phyloP scores from a whole-genome alignment of 2,888 invertebrate species.

The Cryptocephalus moraei region DNA sequence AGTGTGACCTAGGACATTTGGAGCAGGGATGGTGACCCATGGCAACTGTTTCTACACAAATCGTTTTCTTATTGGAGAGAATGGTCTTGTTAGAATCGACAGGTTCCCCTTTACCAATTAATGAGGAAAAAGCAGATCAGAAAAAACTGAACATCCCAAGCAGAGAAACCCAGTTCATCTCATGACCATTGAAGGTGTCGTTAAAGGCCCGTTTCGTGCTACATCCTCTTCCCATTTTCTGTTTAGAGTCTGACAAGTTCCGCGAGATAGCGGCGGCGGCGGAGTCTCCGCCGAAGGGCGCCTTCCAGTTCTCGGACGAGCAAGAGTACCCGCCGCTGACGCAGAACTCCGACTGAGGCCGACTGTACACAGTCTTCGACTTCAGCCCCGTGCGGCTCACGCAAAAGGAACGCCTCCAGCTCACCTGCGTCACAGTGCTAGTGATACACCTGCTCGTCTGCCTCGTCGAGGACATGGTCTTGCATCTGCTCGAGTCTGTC shows the following conservation, averaged over 20 bases:
- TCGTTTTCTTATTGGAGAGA: no score
- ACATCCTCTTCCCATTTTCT: slow-evolving; percentile 1
- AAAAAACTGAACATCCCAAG: no score
- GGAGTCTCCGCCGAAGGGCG: slow-evolving; percentile 58
- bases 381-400: not conserved
- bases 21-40: no score
- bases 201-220: not conserved
- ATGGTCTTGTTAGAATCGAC: no score
- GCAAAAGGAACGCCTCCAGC: slow-evolving; percentile 17
- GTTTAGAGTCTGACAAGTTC: slow-evolving; percentile 63
- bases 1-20: no score
- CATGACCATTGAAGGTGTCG: no score
- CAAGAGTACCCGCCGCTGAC: slow-evolving; percentile 76
- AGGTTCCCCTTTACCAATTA: no score
- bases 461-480: slow-evolving; percentile 30
- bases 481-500: slow-evolving; percentile 26
- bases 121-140: no score
- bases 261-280: slow-evolving; percentile 64
- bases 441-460: slow-evolving; percentile 32
- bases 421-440: slow-evolving; percentile 29
- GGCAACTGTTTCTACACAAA: no score
- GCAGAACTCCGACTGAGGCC: slow-evolving; percentile 45
- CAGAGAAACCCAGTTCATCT: no score
- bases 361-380: slow-evolving; percentile 1
- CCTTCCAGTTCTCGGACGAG: slow-evolving; percentile 70